Base-by-base conservation (phyloP, 2,113 vertebrate species). In the Tylochromis polylepis region DNA sequence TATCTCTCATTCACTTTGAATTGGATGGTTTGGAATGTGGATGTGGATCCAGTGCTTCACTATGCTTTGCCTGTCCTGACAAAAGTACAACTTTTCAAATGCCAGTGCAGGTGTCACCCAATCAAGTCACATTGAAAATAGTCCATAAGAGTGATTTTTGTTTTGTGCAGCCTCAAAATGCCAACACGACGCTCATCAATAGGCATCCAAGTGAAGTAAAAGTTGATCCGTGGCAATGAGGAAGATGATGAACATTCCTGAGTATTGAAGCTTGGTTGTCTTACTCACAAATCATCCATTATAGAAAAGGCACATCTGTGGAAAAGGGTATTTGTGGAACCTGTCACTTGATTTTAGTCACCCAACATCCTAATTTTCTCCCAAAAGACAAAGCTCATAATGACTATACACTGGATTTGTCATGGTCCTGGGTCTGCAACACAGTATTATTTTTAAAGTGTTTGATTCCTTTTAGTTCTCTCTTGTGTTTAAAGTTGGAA, bases 121-220 rank as follows among this genome's bases (percentile, higher is more conserved):
- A 24, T 75, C 70, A 31, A 75, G 24, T 75, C 70, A 51, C 43
- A 20, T 5, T 75, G 43, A 75, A 75, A 75, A 75, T 8, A 12
- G 43, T 51, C 16, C 70, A 49, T 20, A 0, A 75, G 24, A 75
- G 22, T 0, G 12, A 53, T 9, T 36, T 12, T 65, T 7, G 49
- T 18, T 49, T 49, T 29, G 1, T 75, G 24, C 41, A 75, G 43
- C 10, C 43, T 75, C n/a, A 22, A 56, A 22, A 24, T 20, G 5
- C n/a, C n/a, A n/a, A n/a, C n/a, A n/a, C n/a, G 27, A 51, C 1
- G 2, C 10, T 15, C 9, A 51, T 20, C 24, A 77, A 31, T 8
- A 51, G 18, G 0, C 10, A 20, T 51, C 2, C 43, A 51, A 31
- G 31, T 8, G 29, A 77, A 51, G 43, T 4, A 4, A 31, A 51